A percentile compares a stretch with the other conserved stretches of the same genome.
Conservation (phyloP, 1,140 invertebrate species). For the Dysdera silvatica region DNA sequence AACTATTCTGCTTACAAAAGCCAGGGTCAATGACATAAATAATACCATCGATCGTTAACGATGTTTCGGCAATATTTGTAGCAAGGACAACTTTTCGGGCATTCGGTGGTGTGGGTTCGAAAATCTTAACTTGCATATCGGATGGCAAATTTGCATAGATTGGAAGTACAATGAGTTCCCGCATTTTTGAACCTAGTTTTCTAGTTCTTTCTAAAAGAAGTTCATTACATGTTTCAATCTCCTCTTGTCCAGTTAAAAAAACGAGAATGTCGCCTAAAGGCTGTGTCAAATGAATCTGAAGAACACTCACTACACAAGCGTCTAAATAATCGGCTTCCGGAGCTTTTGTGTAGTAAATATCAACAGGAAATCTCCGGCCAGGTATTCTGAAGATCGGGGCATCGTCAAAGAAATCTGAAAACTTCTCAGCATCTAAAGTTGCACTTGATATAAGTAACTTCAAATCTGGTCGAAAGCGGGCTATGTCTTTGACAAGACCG, state of each 20-base stretch:
- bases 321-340: slow-evolving; percentile 98
- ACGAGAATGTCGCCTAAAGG: slow-evolving; percentile 91
- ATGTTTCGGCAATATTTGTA: slow-evolving; percentile 99
- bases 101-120: slow-evolving; percentile 74
- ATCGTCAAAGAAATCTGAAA: slow-evolving; percentile 96
- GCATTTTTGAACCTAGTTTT: slow-evolving; percentile 83
- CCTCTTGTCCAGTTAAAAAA: slow-evolving; percentile 89
- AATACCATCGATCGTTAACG: slow-evolving; percentile 97
- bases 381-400: slow-evolving; percentile 97
- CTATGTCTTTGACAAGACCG: slow-evolving; percentile 96
- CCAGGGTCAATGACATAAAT: slow-evolving; percentile 99
- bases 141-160: slow-evolving; percentile 98
- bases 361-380: slow-evolving; percentile 69
- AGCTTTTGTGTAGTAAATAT: slow-evolving; percentile 98
- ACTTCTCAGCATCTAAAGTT: slow-evolving; percentile 97
- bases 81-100: slow-evolving; percentile 90
- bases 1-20: slow-evolving; percentile 98
- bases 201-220: slow-evolving; percentile 80
- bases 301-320: slow-evolving; percentile 88
- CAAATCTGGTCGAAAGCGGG: slow-evolving; percentile 84
- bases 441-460: slow-evolving; percentile 97
- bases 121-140: slow-evolving; percentile 93
- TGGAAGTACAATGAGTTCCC: slow-evolving; percentile 86
- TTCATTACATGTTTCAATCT: slow-evolving; percentile 94
- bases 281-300: slow-evolving; percentile 95